Evolutionary conservation across 1,140 invertebrate genomes (phyloP).

Genomic region (Drosophila nebulosa): DNA sequence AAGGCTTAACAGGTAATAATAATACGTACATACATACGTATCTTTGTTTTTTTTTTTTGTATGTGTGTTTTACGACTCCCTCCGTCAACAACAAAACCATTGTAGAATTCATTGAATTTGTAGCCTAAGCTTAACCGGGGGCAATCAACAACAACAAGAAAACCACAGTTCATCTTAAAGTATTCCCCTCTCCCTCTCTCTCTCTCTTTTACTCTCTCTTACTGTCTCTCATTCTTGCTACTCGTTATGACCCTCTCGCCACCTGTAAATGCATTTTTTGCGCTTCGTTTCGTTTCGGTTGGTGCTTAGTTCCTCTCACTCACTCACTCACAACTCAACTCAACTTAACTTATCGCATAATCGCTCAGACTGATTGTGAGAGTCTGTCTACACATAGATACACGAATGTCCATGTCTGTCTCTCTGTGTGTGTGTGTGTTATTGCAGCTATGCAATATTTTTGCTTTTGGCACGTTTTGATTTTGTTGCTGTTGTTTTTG

Average conservation of each 20-base stretch:
- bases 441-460: conserved; percentile 41
- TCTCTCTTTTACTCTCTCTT: not conserved
- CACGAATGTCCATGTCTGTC: conserved; percentile 5
- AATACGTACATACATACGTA: conserved; percentile 22
- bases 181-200: not conserved
- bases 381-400: not conserved
- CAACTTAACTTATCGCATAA: conserved; percentile 57
- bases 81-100: not conserved
- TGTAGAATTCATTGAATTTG: not conserved
- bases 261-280: conserved; percentile 1
- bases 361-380: conserved; percentile 36
- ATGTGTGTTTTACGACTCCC: not conserved
- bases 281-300: conserved; percentile 2
- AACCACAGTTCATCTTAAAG: not conserved
- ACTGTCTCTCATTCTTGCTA: not conserved
- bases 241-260: not conserved
- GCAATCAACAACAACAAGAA: not conserved
- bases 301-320: conserved; percentile 5
- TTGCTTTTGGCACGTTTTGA: conserved; percentile 56
- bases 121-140: not conserved
- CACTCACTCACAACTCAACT: conserved; percentile 38
- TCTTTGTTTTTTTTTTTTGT: not conserved
- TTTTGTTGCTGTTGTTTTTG: conserved; percentile 15
- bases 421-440: not conserved
- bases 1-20: conserved; percentile 24